Base-by-base conservation (phyloP, 30 jellyfish, hydroid and myxozoan genomes). In the Chrysaora quinquecirrha region DNA sequence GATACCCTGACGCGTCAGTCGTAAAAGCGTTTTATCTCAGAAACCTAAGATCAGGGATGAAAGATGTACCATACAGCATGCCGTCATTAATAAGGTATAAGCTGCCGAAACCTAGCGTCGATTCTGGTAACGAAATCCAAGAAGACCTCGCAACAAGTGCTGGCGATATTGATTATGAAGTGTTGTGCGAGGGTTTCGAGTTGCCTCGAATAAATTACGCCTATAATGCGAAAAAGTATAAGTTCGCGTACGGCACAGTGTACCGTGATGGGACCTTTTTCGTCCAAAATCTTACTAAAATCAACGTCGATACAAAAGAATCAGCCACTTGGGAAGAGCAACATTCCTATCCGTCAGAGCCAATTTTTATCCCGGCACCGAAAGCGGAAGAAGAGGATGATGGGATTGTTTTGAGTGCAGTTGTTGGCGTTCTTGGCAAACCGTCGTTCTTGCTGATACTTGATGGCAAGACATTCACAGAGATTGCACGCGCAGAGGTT, bases 381-480 rank as follows among this genome's bases (percentile, higher is more conserved):
- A 60, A 70, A 1, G 89, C 97, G 10, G 56, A 24, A 31, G 89
- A 84, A 16, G 97, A 89, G 61, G 97, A 89, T 67, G 97, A 89
- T 54, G 97, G 97, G 10, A 61, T 89, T 27, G 85, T 89, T 6
- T 46, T 89, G 50, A 83, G 96, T 30, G 73, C 88, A 0, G 93
- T 89, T 65, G 89, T 82, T n/a, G 97, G 97, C 11, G 93, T 89
- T 34, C 64, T 67, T 0, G 97, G 91, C 30, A 89, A 89, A 84
- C 83, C 87, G 14, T 89, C 97, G 0, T 88, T 88, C 58, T 71
- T 88, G 52, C 80, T 88, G 71, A 43, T 88, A 21, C 86, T 88
- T n/a, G 90, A 88, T 72, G 96, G 84, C 3, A 80, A 76, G 60
- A 79, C 96, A 16, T 88, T 88, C 85, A 78, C 76, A 1, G 96